These are phyloP conservation scores for Anticlea derivata DNA, from an alignment of 2,888 invertebrate genomes.

Conservation along the genomic window DNA sequence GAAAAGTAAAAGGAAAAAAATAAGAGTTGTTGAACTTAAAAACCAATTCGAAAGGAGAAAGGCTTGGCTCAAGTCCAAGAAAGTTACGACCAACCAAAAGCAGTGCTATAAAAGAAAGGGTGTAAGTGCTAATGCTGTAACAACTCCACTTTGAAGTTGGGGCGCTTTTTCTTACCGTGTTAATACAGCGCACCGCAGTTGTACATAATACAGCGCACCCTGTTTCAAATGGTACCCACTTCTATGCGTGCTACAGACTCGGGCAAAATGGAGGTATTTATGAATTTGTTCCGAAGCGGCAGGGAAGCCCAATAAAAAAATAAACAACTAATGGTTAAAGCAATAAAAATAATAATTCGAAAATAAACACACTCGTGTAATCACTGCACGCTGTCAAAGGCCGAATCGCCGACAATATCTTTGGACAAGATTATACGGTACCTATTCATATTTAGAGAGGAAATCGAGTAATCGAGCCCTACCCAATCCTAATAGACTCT, in stretches of 20 bases:
- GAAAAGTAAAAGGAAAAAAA: constrained; percentile 16
- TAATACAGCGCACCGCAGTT: not conserved
- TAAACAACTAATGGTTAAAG: constrained; percentile 5
- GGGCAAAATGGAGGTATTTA: constrained; percentile 12
- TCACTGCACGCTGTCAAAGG: constrained; percentile 4
- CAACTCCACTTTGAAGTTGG: constrained; percentile 6
- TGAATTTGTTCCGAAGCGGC: constrained; percentile 13
- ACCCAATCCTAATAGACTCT: too few relatives aligned
- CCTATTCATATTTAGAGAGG: too few relatives aligned
- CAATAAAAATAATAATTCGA: constrained; percentile 5
- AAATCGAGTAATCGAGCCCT: too few relatives aligned
- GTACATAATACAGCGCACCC: too few relatives aligned
- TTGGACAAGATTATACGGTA: too few relatives aligned
- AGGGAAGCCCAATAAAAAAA: constrained; percentile 6
- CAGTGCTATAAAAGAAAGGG: constrained; percentile 18
- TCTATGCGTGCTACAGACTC: not conserved
- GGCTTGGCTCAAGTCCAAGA: constrained; percentile 19
- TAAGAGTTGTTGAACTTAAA: constrained; percentile 18
- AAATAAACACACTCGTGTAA: not conserved
- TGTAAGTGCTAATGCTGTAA: constrained; percentile 9
- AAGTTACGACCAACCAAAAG: constrained; percentile 23
- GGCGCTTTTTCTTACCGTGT: constrained; percentile 9
- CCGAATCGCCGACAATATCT: constrained; percentile 1
- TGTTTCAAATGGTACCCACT: not conserved
- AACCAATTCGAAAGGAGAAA: constrained; percentile 21